Percentiles rank a stretch among this genome's conserved stretches.
Evolutionary conservation across 2,113 vertebrate genomes (phyloP).

Genomic region (Corythaixoides concolor): DNA sequence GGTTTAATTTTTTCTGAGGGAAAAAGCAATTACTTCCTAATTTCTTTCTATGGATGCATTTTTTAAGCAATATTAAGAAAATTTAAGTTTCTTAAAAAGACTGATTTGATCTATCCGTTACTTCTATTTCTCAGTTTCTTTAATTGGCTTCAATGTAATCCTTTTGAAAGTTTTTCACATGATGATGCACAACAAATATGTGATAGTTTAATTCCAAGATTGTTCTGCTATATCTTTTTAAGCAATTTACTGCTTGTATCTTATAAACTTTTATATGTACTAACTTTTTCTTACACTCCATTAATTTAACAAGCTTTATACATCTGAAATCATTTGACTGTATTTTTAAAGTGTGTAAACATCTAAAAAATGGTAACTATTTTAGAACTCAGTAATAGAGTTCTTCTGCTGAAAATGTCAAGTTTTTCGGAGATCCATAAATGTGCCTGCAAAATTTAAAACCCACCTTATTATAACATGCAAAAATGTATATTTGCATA

Average conservation of each 20-base stretch:
- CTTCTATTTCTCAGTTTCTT: neutral
- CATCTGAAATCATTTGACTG: neutral
- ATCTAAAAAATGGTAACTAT: neutral
- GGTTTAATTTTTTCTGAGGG: neutral
- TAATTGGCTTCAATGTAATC: neutral
- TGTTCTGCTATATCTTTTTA: neutral
- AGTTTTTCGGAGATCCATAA: neutral
- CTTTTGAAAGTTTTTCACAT: neutral
- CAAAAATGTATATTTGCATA: constrained; percentile 10
- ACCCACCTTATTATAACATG: neutral
- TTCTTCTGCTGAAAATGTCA: neutral
- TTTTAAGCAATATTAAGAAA: neutral
- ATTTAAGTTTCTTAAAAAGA: neutral
- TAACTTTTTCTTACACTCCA: neutral
- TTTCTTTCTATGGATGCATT: neutral
- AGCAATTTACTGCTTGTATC: neutral
- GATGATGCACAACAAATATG: neutral
- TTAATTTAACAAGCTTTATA: neutral
- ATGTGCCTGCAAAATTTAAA: constrained; percentile 4
- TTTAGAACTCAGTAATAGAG: neutral
- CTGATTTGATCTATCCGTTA: neutral
- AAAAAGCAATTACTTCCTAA: neutral
- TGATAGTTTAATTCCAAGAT: neutral
- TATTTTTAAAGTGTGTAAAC: neutral
- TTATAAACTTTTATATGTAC: neutral